Evolutionary conservation across 2,113 vertebrate genomes (phyloP), one percentile per base, ranked within the genome.

Genomic region (Aleadryas rufinucha): DNA sequence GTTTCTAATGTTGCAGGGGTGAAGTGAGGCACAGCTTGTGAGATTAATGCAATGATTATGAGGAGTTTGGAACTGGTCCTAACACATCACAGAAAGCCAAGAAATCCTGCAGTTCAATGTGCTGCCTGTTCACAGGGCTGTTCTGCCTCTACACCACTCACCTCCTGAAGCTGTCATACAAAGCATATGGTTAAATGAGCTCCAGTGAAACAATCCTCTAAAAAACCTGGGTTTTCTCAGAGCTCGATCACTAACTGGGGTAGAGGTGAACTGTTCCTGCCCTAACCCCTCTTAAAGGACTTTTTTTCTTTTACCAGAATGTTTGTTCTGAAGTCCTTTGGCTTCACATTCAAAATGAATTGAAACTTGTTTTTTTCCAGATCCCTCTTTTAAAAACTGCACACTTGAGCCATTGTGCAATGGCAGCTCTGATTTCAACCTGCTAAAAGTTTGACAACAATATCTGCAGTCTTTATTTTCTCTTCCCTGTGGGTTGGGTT

Each of bases 371-470:
- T 94, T 96, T 80, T 81, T 64, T 56, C 65, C 76, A 94, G 37
- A 57, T 79, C 56, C n/a, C 53, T 90, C 69, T 74, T 80, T 77
- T 77, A 68, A 91, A 80, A 95, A 66, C 39, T 35, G 44, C 49
- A 86, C 28, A 42, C 75, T 93, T 8, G 20, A 86, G 57, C 49
- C 76, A 69, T 53, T 82, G 41, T 82, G 77, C 84, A 37, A 37
- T 6, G 5, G 74, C 45, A 84, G 42, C n/a, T 96, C 79, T 8
- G 24, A 93, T 96, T 97, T 95, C 82, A 90, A 94, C 37, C 52
- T 92, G 83, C 56, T 87, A 81, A 64, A 96, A 84, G 61, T 66
- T 47, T 93, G 70, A 68, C 91, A 94, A 77, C 86, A 59, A 2
- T 77, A 75, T 93, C 50, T 69, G 41, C 54, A 79, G 75, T 68